Conservation (phyloP, 2,888 invertebrate species). For the Acrocera orbiculus region DNA sequence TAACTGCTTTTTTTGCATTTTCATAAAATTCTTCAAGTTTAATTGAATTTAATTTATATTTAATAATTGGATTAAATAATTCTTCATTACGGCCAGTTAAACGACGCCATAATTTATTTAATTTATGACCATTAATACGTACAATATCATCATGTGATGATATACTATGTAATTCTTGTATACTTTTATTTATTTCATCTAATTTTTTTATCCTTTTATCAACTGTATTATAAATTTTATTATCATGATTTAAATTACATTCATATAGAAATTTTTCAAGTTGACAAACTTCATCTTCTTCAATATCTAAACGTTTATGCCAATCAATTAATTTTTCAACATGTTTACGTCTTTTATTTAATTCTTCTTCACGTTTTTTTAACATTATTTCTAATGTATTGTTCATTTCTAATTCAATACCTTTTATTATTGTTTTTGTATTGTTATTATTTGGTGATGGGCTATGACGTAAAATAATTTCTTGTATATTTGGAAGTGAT, state of each 20-base stretch:
- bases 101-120: constrained; percentile 33
- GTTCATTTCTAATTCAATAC: constrained; percentile 18
- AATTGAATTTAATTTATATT: constrained; percentile 28
- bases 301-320: constrained; percentile 36
- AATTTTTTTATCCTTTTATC: constrained; percentile 16
- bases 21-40: constrained; percentile 31
- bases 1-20: constrained; percentile 25
- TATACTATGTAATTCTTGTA: constrained; percentile 19
- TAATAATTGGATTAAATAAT: constrained; percentile 26
- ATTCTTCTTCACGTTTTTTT: constrained; percentile 33
- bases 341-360: constrained; percentile 32
- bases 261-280: constrained; percentile 28
- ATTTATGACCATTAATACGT: constrained; percentile 23
- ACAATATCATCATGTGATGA: constrained; percentile 17
- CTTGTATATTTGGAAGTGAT: too few species aligned
- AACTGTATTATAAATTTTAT: constrained; percentile 6
- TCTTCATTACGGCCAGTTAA: constrained; percentile 29
- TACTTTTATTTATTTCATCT: constrained; percentile 22
- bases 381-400: constrained; percentile 20
- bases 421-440: constrained; percentile 15
- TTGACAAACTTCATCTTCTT: constrained; percentile 34
- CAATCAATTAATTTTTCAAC: constrained; percentile 36
- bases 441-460: too few species aligned
- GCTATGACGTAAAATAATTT: too few species aligned
- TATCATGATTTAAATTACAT: constrained; percentile 16